Evolutionary conservation across 2,888 invertebrate species (phyloP), one percentile per base, ranked within the genome.

Genomic region (Drosophila barbarae): DNA sequence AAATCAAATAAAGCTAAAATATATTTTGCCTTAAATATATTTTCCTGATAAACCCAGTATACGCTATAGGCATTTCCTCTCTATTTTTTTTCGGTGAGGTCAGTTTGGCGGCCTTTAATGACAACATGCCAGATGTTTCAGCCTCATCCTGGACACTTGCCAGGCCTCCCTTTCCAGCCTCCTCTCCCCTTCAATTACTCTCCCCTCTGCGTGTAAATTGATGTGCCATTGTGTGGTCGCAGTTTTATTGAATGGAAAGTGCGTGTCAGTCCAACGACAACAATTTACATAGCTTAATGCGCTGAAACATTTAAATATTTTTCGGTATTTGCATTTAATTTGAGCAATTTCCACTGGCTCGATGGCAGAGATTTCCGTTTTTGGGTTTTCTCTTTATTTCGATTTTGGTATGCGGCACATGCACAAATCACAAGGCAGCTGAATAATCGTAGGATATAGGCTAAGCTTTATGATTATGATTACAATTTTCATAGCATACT

Each of bases 231-330:
- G 76, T 82, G 69, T 49, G 76, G 72, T 74, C 72, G 76, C 23
- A 69, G 59, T 71, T 77, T 81, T 74, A 80, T 80, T 80, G 81
- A 73, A 75, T 85, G 81, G 60, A 68, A 72, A 75, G 69, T 76
- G 84, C 76, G 79, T 81, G 82, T 78, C 73, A 58, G 67, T 49
- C 46, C 57, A 57, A 57, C 44, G 47, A 46, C 50, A 71, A 55
- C 55, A 65, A 60, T 81, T 70, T 81, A 81, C 67, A 77, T 57
- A 56, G 67, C 78, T 70, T 78, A 72, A 78, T 75, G 76, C 44
- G 59, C 52, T 59, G 59, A 75, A 61, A 53, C 68, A 66, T 78
- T 79, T 71, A 53, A 74, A 70, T 51, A 61, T 53, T 65, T 59
- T 67, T 53, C 57, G 42, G 56, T 64, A 73, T 82, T 71, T 63